Conservation (phyloP, 2,797 vertebrate genomes). For the Microchirus variegatus region DNA sequence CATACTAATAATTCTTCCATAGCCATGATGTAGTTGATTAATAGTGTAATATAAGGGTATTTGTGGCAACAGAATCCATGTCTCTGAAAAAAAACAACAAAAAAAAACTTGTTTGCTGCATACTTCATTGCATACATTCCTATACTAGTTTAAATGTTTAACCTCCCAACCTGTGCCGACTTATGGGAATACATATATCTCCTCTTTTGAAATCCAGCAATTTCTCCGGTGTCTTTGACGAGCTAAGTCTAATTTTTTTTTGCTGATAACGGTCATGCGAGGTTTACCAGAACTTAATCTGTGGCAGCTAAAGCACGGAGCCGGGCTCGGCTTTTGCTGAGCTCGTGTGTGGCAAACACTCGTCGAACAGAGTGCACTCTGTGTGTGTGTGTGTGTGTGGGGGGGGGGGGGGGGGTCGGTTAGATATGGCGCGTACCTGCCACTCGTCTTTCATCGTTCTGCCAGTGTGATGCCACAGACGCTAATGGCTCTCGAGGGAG, state of each 20-base stretch:
- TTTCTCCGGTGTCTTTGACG: constrained; percentile 7
- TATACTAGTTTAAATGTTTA: constrained; percentile 42
- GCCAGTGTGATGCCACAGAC: constrained; percentile 87
- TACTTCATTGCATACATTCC: constrained; percentile 40
- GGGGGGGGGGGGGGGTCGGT: constrained; percentile 9
- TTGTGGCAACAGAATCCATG: not conserved
- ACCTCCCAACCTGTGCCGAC: constrained; percentile 20
- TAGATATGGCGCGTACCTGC: constrained; percentile 81
- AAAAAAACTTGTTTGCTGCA: constrained; percentile 23
- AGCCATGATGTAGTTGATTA: too few relatives aligned
- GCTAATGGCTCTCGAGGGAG: constrained; percentile 91
- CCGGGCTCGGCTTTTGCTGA: not conserved
- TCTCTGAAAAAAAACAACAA: too few relatives aligned
- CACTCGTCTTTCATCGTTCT: constrained; percentile 82
- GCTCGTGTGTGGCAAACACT: constrained; percentile 36
- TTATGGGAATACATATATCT: constrained; percentile 15
- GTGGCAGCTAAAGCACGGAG: constrained; percentile 4
- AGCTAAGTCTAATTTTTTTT: not conserved
- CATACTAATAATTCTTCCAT: not conserved
- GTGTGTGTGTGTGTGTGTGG: not conserved
- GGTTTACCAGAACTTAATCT: constrained; percentile 21
- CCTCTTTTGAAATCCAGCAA: constrained; percentile 23
- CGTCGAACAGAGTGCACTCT: constrained; percentile 33
- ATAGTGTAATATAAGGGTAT: not conserved
- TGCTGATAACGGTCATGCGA: constrained; percentile 32